These are phyloP conservation scores for Andrena marginata DNA, from an alignment of 2,888 invertebrate species.

Conservation along the genomic window DNA sequence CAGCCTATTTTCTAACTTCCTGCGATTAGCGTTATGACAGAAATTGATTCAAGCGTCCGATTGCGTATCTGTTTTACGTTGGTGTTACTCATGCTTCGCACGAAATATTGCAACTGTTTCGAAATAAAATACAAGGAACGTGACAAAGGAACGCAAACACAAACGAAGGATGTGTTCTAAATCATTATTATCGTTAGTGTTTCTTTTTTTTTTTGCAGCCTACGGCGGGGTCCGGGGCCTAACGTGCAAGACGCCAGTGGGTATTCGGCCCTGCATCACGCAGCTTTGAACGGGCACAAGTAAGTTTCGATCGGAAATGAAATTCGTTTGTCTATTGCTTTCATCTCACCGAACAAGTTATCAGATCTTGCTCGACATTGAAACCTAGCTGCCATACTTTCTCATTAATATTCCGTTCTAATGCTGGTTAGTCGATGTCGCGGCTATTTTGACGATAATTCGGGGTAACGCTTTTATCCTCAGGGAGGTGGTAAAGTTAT, in stretches of 20 bases:
- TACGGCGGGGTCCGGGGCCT: slow-evolving; percentile 95
- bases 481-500: slow-evolving; percentile 94
- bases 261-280: slow-evolving; percentile 97
- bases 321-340: not conserved
- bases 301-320: slow-evolving; percentile 86
- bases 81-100: not conserved
- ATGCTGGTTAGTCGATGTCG: slow-evolving; percentile 41
- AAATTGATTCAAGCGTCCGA: not conserved
- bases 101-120: not conserved
- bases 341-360: not conserved
- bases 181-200: not conserved
- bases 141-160: not conserved
- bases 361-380: not conserved
- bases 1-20: not conserved
- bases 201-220: slow-evolving; percentile 86
- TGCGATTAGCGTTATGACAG: not conserved
- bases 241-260: slow-evolving; percentile 97
- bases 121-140: not conserved
- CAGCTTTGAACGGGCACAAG: slow-evolving; percentile 97
- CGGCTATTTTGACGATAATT: slow-evolving; percentile 51
- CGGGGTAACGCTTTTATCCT: slow-evolving; percentile 47
- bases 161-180: not conserved
- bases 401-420: slow-evolving; percentile 36
- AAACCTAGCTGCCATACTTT: not conserved
- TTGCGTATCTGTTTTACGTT: not conserved